Evolutionary conservation across 2,113 vertebrate genomes (phyloP).

Genomic region (Gnathochromis pfefferi): DNA sequence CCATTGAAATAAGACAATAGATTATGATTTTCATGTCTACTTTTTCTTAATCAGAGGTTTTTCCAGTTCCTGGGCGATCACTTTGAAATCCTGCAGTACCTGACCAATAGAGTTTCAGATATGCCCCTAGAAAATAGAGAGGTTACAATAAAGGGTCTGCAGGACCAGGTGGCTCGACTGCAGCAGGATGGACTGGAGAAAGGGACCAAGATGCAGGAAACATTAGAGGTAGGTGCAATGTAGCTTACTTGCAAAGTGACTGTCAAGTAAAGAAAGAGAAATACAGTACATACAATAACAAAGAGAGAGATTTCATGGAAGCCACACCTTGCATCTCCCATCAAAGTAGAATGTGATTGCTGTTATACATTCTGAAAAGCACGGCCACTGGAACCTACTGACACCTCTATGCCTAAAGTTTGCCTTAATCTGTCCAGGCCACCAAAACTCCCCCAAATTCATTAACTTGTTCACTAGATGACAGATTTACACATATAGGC

Average conservation of each 20-base stretch:
- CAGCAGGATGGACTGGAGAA: slow-evolving; percentile 62
- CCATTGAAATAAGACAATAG: rapidly evolving
- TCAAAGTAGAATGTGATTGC: not conserved
- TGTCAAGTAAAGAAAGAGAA: not conserved
- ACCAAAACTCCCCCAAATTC: not conserved
- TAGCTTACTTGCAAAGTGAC: not conserved
- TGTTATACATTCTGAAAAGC: not conserved
- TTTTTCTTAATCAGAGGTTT: slow-evolving; percentile 68
- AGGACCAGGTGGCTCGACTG: slow-evolving; percentile 57
- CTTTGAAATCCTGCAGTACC: slow-evolving; percentile 57
- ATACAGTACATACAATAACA: rapidly evolving
- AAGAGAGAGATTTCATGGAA: not conserved
- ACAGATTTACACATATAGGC: not conserved
- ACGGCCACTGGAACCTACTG: not conserved
- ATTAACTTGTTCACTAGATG: not conserved
- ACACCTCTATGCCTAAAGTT: not conserved
- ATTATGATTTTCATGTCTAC: not conserved
- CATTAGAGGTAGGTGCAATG: slow-evolving; percentile 73
- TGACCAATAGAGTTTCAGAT: slow-evolving; percentile 61
- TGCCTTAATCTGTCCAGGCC: not conserved
- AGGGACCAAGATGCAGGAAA: slow-evolving; percentile 64
- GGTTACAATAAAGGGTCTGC: slow-evolving; percentile 52
- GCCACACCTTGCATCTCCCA: not conserved
- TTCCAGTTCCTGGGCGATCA: slow-evolving; percentile 71
- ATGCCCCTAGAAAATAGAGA: slow-evolving; percentile 57